Percentiles rank a stretch among this genome's conserved stretches.
phyloP scores from a whole-genome alignment of 2,888 invertebrate species.

The Phalangium opilio region DNA sequence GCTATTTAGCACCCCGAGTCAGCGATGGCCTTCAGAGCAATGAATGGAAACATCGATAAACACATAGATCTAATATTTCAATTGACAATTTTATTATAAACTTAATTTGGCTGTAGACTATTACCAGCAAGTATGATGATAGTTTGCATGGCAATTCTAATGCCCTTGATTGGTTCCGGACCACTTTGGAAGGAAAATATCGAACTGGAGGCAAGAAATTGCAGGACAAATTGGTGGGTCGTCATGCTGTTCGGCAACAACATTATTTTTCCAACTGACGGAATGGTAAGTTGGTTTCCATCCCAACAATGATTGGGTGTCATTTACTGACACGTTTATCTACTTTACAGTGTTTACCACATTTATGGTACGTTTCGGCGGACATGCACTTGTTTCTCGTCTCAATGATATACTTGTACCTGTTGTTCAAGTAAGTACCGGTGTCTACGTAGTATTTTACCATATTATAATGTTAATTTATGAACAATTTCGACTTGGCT shows the following conservation, averaged over 20 bases:
- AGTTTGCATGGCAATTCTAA: slow-evolving; percentile 9
- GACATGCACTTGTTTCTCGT: slow-evolving; percentile 11
- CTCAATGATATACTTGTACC: slow-evolving; percentile 8
- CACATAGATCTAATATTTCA: no score
- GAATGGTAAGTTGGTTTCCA: slow-evolving; percentile 9
- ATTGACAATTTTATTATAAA: not conserved
- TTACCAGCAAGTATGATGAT: slow-evolving; percentile 10
- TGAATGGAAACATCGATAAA: no score
- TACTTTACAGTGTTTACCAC: slow-evolving; percentile 11
- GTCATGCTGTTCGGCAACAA: slow-evolving; percentile 18
- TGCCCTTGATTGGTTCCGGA: slow-evolving; percentile 12
- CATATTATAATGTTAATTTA: no score
- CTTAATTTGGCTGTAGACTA: slow-evolving; percentile 3
- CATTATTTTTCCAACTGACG: slow-evolving; percentile 11
- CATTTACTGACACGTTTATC: not conserved
- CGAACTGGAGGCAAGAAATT: slow-evolving; percentile 6
- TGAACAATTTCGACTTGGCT: no score
- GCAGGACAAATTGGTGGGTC: slow-evolving; percentile 17
- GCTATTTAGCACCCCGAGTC: no score
- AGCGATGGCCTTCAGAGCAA: no score
- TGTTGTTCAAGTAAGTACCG: slow-evolving; percentile 10
- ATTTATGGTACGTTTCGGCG: slow-evolving; percentile 12
- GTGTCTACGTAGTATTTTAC: no score
- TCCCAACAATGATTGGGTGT: not conserved
- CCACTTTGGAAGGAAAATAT: slow-evolving; percentile 13